Evolutionary conservation across 2,113 vertebrate species (phyloP), one percentile per base, ranked within the genome.

Genomic region (Tautogolabrus adspersus): DNA sequence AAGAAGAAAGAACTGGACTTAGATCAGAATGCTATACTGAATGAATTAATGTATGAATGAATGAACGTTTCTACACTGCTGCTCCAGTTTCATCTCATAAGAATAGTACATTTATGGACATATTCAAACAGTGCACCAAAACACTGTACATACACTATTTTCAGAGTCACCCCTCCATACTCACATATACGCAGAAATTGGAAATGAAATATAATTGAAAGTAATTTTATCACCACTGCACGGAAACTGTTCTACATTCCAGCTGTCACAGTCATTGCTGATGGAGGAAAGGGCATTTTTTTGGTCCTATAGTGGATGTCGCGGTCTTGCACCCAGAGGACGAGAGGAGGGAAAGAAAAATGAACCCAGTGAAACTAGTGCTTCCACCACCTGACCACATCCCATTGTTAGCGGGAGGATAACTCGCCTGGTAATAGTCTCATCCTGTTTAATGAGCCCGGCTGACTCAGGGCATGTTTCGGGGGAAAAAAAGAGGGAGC

Each of bases 391-490:
- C 73, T 78, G 75, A 87, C 89, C 89, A 86, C 83, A 80, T 88
- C 87, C 84, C 74, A 90, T 91, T 91, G 90, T 88, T 84, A 21
- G 70, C 67, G 76, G 34, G 19, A 19, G 82, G 79, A 90, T 78
- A 88, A 75, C 80, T 90, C 46, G 82, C 84, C 79, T 81, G 81
- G 80, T 91, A 83, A 90, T 87, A 87, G 90, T 90, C 90, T 92
- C 90, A 90, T 91, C 85, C 79, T 59, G 74, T 82, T 85, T 93
- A 93, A 93, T 90, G 93, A 93, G 91, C 73, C 82, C 66, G 77
- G 79, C 85, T 77, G 83, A 86, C 83, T 87, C 82, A 66, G 74
- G 70, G 70, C 75, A 72, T 86, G 80, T 85, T 86, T 89, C 54
- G 0, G 72, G 79, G 86, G 60, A 81, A 81, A 64, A 81, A 82